Conservation (phyloP, 2,113 vertebrate genomes). For the Datnioides undecimradiatus region DNA sequence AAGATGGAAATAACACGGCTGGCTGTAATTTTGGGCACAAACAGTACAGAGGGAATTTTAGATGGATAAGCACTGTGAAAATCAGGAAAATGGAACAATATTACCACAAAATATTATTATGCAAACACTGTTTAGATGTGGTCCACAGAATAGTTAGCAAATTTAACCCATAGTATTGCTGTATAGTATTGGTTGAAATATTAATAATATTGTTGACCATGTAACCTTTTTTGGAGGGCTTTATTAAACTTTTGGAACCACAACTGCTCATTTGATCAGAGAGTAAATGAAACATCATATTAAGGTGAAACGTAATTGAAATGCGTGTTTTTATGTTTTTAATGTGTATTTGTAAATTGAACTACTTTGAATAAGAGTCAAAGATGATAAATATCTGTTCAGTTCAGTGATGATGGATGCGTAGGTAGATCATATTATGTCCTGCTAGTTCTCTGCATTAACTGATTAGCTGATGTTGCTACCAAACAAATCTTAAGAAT, state of each 20-base stretch:
- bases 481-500: neutral
- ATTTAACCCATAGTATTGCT: constrained; percentile 1
- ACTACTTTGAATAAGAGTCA: neutral
- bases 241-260: neutral
- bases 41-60: constrained; percentile 48
- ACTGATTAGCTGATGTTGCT: neutral
- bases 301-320: neutral
- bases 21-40: constrained; percentile 60
- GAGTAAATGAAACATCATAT: neutral
- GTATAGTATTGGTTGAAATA: no score
- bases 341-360: no score
- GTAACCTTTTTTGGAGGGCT: no score
- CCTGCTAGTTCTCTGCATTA: neutral
- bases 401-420: neutral
- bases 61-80: constrained; percentile 38
- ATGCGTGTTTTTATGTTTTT: no score
- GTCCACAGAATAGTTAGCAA: constrained; percentile 8
- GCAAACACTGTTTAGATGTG: constrained; percentile 17
- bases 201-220: no score
- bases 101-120: constrained; percentile 19
- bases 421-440: neutral
- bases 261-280: neutral
- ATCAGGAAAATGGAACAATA: constrained; percentile 39
- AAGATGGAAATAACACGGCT: constrained; percentile 67
- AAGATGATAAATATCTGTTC: neutral